A percentile compares a stretch with the other conserved stretches of the same genome.
Conservation (phyloP, 2,888 invertebrate species). For the Sinopyrophorus schimmeli region DNA sequence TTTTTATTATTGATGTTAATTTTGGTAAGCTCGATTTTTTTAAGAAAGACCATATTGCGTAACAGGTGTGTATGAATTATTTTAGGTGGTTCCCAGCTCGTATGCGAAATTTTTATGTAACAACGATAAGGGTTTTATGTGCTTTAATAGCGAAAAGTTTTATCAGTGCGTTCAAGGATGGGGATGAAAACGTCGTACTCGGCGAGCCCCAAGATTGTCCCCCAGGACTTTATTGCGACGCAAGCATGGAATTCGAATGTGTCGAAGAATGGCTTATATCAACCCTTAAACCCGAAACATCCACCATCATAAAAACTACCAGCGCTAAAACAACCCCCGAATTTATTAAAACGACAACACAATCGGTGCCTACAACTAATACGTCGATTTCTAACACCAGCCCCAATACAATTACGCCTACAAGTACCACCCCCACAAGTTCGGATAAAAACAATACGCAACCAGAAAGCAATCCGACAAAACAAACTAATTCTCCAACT, state of each 20-base stretch:
- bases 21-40: conserved; percentile 5
- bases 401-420: no score
- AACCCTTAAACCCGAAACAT: conserved; percentile 9
- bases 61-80: neutral
- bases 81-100: neutral
- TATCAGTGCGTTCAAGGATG: conserved; percentile 20
- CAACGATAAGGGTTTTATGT: conserved; percentile 15
- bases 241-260: conserved; percentile 22
- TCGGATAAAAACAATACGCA: no score
- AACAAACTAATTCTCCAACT: no score
- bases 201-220: conserved; percentile 17
- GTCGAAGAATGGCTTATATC: conserved; percentile 21
- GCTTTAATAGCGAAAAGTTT: conserved; percentile 8
- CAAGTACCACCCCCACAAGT: neutral
- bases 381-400: no score
- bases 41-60: neutral
- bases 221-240: conserved; percentile 16
- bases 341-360: neutral
- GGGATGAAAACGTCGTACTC: conserved; percentile 8
- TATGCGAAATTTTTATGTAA: conserved; percentile 3
- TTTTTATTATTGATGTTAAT: neutral
- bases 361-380: no score
- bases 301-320: neutral
- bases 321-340: neutral
- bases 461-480: no score